These are phyloP conservation scores for Excalfactoria chinensis DNA, from an alignment of 2,113 vertebrate species.

Conservation along the genomic window DNA sequence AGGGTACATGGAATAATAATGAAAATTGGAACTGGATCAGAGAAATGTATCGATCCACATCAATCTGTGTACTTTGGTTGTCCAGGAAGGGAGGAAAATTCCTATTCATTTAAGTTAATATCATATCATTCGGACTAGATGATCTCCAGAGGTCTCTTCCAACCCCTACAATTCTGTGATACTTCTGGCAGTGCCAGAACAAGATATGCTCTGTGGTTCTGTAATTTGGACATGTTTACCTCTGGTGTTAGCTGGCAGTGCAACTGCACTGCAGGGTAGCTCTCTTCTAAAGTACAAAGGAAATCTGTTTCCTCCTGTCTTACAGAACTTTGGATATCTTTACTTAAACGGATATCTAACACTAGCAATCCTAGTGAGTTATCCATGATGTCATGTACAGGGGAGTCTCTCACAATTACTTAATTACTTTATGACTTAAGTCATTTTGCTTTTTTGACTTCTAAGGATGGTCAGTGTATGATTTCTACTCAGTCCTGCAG, in stretches of 20 bases:
- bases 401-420: neutral
- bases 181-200: neutral
- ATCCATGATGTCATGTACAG: accelerated
- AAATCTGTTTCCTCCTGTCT: neutral
- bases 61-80: neutral
- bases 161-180: neutral
- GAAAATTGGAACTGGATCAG: neutral
- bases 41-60: neutral
- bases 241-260: neutral
- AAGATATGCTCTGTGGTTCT: neutral
- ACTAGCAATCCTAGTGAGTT: neutral
- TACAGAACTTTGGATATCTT: neutral
- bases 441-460: neutral
- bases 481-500: neutral
- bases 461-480: neutral
- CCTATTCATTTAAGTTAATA: neutral
- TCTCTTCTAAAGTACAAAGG: neutral
- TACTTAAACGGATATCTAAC: neutral
- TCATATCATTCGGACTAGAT: neutral
- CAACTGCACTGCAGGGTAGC: neutral
- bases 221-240: neutral
- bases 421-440: no score
- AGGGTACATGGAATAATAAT: neutral
- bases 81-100: neutral
- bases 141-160: neutral